Evolutionary conservation across 2,797 vertebrate species (phyloP).

Genomic region (Bucorvus abyssinicus): DNA sequence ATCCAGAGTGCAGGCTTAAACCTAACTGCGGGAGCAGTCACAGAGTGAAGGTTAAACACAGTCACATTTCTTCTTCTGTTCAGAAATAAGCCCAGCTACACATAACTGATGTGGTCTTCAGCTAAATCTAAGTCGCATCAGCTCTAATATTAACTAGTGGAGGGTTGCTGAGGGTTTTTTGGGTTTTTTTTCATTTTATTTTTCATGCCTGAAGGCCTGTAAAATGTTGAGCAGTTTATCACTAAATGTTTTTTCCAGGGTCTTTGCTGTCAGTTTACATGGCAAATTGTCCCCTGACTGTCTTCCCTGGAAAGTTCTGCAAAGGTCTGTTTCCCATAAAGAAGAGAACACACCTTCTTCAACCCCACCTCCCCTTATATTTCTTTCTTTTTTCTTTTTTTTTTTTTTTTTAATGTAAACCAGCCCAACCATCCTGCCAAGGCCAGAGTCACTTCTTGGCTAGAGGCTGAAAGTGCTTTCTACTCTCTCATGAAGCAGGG

Average conservation of each 20-base stretch:
- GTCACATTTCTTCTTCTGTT: neutral
- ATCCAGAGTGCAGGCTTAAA: neutral
- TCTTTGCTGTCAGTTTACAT: neutral
- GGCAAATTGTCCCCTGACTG: neutral
- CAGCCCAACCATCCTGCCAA: neutral
- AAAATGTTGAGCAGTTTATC: neutral
- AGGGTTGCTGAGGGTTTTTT: neutral
- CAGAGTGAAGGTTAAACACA: neutral
- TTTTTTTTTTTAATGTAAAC: neutral
- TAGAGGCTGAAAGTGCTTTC: neutral
- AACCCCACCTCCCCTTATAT: rapidly evolving
- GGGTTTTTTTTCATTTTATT: neutral
- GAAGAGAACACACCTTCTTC: neutral
- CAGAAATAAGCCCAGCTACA: neutral
- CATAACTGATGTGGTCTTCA: neutral
- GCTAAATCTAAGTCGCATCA: neutral
- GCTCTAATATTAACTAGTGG: neutral
- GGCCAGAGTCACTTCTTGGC: neutral
- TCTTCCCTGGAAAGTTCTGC: neutral
- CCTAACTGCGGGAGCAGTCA: neutral
- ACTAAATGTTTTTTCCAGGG: neutral
- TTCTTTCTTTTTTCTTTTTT: neutral
- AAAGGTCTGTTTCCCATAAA: neutral
- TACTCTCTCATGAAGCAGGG: neutral
- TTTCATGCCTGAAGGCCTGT: neutral